These are phyloP conservation scores for Phortica okadai DNA, from an alignment of 2,888 invertebrate species.

Conservation along the genomic window DNA sequence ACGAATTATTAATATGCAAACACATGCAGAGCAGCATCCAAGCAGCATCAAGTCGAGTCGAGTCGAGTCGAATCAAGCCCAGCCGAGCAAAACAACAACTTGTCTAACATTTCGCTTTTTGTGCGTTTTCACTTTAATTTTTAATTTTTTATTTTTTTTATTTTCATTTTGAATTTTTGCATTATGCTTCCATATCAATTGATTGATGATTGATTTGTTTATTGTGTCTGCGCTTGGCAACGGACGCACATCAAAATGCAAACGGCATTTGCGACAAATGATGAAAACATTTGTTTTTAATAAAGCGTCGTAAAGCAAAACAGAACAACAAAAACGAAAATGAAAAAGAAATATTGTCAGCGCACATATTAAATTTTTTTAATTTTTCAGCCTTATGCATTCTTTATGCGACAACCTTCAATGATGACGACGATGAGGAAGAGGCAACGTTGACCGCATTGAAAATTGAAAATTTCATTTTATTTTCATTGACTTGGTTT, in stretches of 20 bases:
- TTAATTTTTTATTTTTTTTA: background rate
- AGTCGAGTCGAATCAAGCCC: too few species aligned
- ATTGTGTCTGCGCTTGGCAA: background rate
- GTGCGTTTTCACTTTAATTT: background rate
- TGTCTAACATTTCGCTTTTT: background rate
- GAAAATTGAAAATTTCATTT: too few species aligned
- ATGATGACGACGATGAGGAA: too few species aligned
- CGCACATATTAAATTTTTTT: too few species aligned
- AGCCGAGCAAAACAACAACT: background rate
- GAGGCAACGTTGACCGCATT: too few species aligned
- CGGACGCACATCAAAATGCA: background rate
- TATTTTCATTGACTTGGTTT: too few species aligned
- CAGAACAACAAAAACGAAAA: too few species aligned
- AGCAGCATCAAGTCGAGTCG: background rate
- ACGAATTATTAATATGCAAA: conserved; percentile 21
- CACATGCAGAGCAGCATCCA: background rate
- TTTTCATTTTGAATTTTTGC: background rate
- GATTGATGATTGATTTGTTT: conserved; percentile 15
- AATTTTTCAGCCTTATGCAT: too few species aligned
- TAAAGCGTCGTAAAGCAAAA: background rate
- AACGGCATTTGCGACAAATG: background rate
- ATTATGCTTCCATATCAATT: background rate
- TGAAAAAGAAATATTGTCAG: too few species aligned
- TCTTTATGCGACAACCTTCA: too few species aligned
- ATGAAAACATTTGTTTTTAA: background rate